phyloP scores from a whole-genome alignment of 2,888 invertebrate genomes.

The Brenthis ino region DNA sequence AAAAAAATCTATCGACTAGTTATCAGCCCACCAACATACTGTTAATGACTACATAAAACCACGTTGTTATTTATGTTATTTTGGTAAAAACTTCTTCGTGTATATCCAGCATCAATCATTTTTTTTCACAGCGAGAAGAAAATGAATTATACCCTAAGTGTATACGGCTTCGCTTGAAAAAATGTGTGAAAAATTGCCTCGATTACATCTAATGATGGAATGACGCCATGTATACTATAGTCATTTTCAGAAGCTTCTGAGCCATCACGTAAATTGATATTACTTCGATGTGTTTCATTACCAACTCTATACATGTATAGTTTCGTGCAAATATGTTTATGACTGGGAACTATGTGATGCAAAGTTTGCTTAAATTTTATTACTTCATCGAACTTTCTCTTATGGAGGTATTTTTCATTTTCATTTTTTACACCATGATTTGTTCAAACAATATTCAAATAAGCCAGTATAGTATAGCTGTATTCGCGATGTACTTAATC shows the following conservation, averaged over 20 bases:
- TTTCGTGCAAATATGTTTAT: conserved; percentile 40
- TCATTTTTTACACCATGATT: too few species aligned
- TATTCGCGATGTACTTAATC: too few species aligned
- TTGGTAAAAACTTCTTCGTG: conserved; percentile 57
- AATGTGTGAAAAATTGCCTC: conserved; percentile 74
- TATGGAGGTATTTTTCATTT: too few species aligned
- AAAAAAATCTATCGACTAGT: conserved; percentile 53
- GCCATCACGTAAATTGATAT: conserved; percentile 56
- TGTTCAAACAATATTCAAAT: too few species aligned
- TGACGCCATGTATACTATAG: conserved; percentile 51
- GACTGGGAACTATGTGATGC: neutral
- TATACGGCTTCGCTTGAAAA: conserved; percentile 63
- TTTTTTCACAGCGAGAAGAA: conserved; percentile 65
- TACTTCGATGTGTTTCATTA: conserved; percentile 53
- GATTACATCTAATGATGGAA: conserved; percentile 68
- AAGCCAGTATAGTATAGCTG: too few species aligned
- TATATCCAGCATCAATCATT: conserved; percentile 70
- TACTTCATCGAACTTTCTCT: too few species aligned
- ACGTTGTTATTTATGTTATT: conserved; percentile 62
- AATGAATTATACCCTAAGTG: conserved; percentile 67
- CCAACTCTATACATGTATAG: conserved; percentile 43
- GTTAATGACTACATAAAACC: conserved; percentile 58
- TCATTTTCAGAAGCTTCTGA: conserved; percentile 55
- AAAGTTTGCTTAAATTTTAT: too few species aligned
- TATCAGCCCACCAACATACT: conserved; percentile 43